Percentiles rank a stretch among this genome's conserved stretches.
phyloP scores from a whole-genome alignment of 2,113 vertebrate species.

The Lethenteron reissneri region DNA sequence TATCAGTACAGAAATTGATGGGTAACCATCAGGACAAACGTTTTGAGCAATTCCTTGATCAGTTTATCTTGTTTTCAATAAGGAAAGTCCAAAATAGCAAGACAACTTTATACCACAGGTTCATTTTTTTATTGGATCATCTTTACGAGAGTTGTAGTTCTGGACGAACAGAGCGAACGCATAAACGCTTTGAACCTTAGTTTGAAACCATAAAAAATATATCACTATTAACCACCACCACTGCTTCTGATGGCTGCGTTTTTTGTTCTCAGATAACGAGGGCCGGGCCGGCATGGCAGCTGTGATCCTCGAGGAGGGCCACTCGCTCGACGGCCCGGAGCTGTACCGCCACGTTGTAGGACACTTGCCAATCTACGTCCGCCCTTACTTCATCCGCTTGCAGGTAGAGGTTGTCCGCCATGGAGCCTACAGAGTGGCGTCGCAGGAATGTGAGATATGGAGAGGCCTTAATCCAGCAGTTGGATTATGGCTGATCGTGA shows the following conservation, averaged over 20 bases:
- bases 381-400: conserved; percentile 44
- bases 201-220: conserved; percentile 12
- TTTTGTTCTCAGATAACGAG: conserved; percentile 33
- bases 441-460: neutral
- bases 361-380: conserved; percentile 39
- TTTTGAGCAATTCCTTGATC: too few relatives aligned
- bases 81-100: neutral
- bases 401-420: conserved; percentile 25
- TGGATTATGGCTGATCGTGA: too few relatives aligned
- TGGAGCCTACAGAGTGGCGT: neutral
- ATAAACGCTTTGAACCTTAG: conserved; percentile 7
- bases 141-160: neutral
- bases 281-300: conserved; percentile 60
- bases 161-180: neutral
- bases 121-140: neutral
- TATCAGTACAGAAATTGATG: too few relatives aligned
- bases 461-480: neutral
- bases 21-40: too few relatives aligned
- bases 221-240: conserved; percentile 11
- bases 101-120: neutral
- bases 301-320: conserved; percentile 28
- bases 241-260: neutral
- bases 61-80: too few relatives aligned
- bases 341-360: conserved; percentile 27
- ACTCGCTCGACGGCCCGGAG: conserved; percentile 28